Percentiles rank a stretch among this genome's conserved stretches.
Conservation (phyloP, 2,113 vertebrate genomes). For the Spermophilus dauricus region DNA sequence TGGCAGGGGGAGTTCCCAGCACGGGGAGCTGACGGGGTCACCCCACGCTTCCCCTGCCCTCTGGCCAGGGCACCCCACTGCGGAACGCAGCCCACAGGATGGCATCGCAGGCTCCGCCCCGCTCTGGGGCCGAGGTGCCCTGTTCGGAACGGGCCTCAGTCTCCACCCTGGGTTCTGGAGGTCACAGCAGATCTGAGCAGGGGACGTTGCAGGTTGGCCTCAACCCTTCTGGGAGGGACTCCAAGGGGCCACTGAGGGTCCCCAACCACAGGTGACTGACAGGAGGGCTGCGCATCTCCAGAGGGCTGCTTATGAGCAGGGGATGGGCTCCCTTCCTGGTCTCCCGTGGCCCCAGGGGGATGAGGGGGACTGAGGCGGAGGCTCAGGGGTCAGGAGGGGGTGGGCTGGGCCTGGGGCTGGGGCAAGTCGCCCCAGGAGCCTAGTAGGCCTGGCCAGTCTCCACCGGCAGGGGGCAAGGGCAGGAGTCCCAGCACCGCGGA, state of each 20-base stretch:
- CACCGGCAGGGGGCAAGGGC: constrained; percentile 98
- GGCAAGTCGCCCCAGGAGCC: constrained; percentile 70
- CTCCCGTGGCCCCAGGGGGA: neutral
- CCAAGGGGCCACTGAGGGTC: neutral
- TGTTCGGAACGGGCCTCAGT: neutral
- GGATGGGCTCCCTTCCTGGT: neutral
- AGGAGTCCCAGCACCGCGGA: constrained; percentile 98
- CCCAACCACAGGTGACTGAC: neutral
- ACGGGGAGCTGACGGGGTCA: neutral
- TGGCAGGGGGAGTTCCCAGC: neutral
- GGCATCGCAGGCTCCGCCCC: neutral
- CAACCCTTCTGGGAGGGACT: neutral
- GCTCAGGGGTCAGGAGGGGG: constrained; percentile 27
- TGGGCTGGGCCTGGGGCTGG: neutral
- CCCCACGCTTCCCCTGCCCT: neutral
- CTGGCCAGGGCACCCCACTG: neutral
- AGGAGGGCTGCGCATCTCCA: neutral
- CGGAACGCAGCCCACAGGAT: neutral
- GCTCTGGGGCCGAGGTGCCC: neutral
- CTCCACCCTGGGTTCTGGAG: neutral
- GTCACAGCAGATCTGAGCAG: neutral
- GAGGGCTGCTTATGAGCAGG: neutral
- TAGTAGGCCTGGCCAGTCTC: constrained; percentile 99
- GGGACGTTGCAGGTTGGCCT: neutral
- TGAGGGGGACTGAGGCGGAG: constrained; percentile 41